Evolutionary conservation across 2,888 invertebrate species (phyloP), one percentile per base, ranked within the genome.

Genomic region (Tetranychus piercei): DNA sequence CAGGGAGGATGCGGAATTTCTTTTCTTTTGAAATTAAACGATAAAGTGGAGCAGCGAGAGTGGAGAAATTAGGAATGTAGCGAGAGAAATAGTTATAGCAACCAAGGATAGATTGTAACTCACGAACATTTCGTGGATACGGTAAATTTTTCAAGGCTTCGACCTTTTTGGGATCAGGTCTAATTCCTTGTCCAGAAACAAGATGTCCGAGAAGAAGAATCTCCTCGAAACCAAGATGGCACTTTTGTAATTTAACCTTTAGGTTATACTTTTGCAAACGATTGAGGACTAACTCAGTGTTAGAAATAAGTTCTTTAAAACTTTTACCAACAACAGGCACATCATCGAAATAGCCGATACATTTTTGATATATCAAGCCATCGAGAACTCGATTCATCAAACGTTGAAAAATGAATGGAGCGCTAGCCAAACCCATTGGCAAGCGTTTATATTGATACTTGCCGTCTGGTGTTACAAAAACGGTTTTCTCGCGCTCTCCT

Each of bases 341-440:
- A 66, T 66, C 66, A 66, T 66, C 66, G 66, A 66, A 66, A 18
- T 66, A 66, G 18, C 66, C 66, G 18, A 66, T 22, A 18, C 66
- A 66, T 8, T 8, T 66, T 22, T 66, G 6, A 18, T 8, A 66
- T 18, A 8, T 6, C 6, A 66, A 6, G 6, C 66, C 66, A 20
- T 66, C 66, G 6, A 66, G 18, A 18, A 66, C 66, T 66, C 18
- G 6, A 66, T 66, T 66, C n/a, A 66, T 66, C 8, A 66, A 18
- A 18, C 22, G 18, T 66, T 66, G 66, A 66, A 66, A 66, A 22
- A 20, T 18, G 18, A 20, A 66, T 8, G 66, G 66, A 20, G 66
- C 66, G 18, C 22, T 18, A 18, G 6, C 18, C 6, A 20, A 66
- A 18, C 66, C 66, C 66, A 66, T 66, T 8, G 66, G 66, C 18